Base-by-base conservation (phyloP, 2,113 vertebrate genomes). In the Myotis davidii region DNA sequence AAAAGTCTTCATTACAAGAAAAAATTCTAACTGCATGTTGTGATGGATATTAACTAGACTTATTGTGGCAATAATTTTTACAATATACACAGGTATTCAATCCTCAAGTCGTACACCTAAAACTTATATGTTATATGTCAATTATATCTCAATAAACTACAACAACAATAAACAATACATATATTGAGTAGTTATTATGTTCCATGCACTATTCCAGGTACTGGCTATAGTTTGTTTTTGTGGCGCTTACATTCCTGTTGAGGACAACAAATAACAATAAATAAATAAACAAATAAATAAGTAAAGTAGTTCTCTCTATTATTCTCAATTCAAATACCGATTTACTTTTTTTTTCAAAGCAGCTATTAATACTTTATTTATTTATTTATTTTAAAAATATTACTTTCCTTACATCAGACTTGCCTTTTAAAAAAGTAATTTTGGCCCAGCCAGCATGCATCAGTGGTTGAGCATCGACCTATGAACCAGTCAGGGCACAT, bases 301-400 rank as follows among this genome's bases (percentile, higher is more conserved):
- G 12, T 64, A 59, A 59, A 59, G 56, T 59, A 27, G 9, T 59
- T 59, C 56, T 59, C 56, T 59, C 23, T 25, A 25, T 25, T 59
- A 59, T 59, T 59, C 56, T 59, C 56, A 59, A 59, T 59, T 59
- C 56, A 1, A 59, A 27, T 11, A 59, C 56, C 56, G 56, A 25
- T 59, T 59, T 59, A 25, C 25, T 25, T 59, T 59, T 59, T 59
- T 59, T 23, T 59, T 59, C 56, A 59, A 25, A 59, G 56, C 27
- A 59, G 56, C 56, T 59, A 59, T 59, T 1, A 21, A 59, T 25
- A 59, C 23, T 59, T 59, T 59, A 65, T 65, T 32, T 56, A 56
- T 56, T 54, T 54, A 82, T 72, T 85, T 86, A 64, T 89, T 93
- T 96, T 32, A 54, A 48, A 91, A 84, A 52, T 64, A 79, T 48